phyloP scores from a whole-genome alignment of 2,797 vertebrate species.

The Microctenopoma lineatum region DNA sequence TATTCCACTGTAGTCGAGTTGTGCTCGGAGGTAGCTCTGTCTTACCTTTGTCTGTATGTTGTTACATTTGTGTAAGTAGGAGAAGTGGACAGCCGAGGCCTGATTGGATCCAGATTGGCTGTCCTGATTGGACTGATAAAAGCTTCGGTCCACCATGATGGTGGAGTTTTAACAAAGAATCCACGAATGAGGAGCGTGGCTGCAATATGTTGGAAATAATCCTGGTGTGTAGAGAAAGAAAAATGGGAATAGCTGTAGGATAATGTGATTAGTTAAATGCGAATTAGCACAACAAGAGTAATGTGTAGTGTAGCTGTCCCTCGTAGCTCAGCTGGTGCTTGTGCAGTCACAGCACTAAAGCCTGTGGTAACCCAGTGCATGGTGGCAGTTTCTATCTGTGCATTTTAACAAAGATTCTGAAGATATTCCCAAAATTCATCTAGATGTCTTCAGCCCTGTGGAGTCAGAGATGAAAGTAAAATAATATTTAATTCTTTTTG shows the following conservation, averaged over 20 bases:
- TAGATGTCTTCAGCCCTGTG: too few relatives aligned
- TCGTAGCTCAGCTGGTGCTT: too few relatives aligned
- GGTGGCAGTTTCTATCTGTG: too few relatives aligned
- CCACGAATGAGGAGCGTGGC: conserved; percentile 31
- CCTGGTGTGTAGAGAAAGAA: background rate
- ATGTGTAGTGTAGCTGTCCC: background rate
- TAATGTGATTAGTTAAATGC: conserved; percentile 32
- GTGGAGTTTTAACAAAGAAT: conserved; percentile 43
- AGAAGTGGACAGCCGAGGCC: conserved; percentile 31
- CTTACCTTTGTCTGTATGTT: conserved; percentile 56
- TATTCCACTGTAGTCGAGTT: conserved; percentile 41
- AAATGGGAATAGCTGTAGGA: conserved; percentile 22
- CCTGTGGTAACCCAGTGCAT: too few relatives aligned
- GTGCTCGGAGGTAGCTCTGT: conserved; percentile 47
- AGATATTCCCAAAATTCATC: too few relatives aligned
- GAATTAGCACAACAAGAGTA: conserved; percentile 20
- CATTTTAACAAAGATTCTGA: too few relatives aligned
- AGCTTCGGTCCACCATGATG: conserved; percentile 37
- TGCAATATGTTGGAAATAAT: conserved; percentile 19
- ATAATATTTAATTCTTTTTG: too few relatives aligned
- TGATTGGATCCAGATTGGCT: conserved; percentile 61
- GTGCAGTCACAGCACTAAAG: too few relatives aligned
- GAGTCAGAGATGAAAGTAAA: too few relatives aligned
- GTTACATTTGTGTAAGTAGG: conserved; percentile 32
- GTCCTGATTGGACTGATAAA: conserved; percentile 57